These are phyloP conservation scores for Heliconius charithonia DNA, from an alignment of 2,888 invertebrate genomes.

Conservation along the genomic window DNA sequence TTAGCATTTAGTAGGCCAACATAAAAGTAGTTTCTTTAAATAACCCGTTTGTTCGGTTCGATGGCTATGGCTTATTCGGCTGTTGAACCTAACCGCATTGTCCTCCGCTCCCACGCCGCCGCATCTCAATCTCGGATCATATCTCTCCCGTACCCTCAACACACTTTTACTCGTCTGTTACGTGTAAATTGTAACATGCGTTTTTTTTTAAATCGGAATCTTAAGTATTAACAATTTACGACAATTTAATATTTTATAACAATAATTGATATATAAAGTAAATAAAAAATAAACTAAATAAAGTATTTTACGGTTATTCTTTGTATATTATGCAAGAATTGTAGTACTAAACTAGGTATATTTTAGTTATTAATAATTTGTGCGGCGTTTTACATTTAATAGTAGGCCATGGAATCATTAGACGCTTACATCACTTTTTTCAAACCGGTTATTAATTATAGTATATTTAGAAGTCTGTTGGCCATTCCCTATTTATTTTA, in stretches of 20 bases:
- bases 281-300: not conserved
- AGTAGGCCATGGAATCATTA: constrained; percentile 57
- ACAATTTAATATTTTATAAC: not conserved
- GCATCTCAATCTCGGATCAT: constrained; percentile 53
- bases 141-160: constrained; percentile 52
- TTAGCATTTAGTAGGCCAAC: constrained; percentile 37
- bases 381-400: constrained; percentile 34
- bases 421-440: constrained; percentile 71
- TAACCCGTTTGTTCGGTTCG: constrained; percentile 49
- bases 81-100: constrained; percentile 73
- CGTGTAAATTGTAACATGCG: not conserved
- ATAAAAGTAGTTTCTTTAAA: constrained; percentile 46
- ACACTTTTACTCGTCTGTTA: constrained; percentile 34
- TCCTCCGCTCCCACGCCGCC: constrained; percentile 66
- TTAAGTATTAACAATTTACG: not conserved
- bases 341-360: not conserved
- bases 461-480: constrained; percentile 25
- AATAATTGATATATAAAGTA: not conserved
- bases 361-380: constrained; percentile 40
- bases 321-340: not conserved
- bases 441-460: constrained; percentile 59
- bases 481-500: not conserved
- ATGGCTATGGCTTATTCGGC: constrained; percentile 59
- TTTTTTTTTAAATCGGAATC: not conserved
- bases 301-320: not conserved